Conservation (phyloP, 2,888 invertebrate species). For the Rhodophaea formosa region DNA sequence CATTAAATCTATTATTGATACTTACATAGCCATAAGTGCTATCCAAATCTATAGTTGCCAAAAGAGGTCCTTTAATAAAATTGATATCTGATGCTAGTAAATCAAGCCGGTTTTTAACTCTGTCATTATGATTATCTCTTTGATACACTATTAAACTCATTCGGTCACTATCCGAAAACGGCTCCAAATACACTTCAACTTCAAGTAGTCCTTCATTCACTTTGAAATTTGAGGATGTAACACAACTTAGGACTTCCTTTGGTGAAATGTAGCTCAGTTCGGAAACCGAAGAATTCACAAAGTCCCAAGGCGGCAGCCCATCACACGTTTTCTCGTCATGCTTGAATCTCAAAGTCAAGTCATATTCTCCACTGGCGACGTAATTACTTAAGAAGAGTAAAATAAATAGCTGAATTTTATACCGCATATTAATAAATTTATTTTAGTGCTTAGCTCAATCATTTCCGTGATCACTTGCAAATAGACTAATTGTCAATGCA, state of each 20-base stretch:
- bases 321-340: neutral
- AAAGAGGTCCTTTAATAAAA: neutral
- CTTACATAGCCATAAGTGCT: neutral
- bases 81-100: neutral
- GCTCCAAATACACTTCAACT: neutral
- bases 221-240: neutral
- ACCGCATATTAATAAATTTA: neutral
- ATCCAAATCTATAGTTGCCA: neutral
- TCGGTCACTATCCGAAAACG: neutral
- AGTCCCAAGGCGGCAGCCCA: neutral
- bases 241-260: slow-evolving; percentile 14
- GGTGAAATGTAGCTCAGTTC: slow-evolving; percentile 15
- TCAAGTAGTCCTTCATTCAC: neutral
- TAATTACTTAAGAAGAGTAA: neutral
- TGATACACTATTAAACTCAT: neutral
- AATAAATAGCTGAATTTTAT: neutral
- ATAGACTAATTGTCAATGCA: neutral
- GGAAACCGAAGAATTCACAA: neutral
- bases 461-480: neutral
- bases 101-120: neutral
- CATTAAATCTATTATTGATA: too few species aligned
- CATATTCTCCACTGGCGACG: neutral
- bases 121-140: neutral
- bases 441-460: neutral
- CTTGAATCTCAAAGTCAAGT: neutral